A percentile compares a stretch with the other conserved stretches of the same genome.
These are phyloP conservation scores for Nephila pilipes DNA, from an alignment of 1,140 invertebrate genomes.

Conservation along the genomic window DNA sequence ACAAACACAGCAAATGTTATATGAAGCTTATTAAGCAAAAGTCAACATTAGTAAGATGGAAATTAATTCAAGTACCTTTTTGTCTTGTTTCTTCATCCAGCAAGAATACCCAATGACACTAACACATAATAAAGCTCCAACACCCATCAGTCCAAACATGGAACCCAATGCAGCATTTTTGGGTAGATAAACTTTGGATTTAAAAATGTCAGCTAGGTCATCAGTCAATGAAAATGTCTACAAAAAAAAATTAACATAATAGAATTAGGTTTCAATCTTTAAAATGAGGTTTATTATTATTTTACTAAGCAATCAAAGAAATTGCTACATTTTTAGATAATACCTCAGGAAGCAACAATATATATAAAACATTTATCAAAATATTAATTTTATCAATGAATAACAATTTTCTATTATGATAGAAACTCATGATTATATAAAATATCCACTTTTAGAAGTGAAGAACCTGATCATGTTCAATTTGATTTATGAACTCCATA, in stretches of 20 bases:
- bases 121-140: constrained; percentile 1
- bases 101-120: not conserved
- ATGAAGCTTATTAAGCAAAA: not conserved
- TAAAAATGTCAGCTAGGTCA: constrained; percentile 50
- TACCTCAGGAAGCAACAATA: too few relatives aligned
- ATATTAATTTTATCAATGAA: too few relatives aligned
- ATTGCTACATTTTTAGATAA: too few relatives aligned
- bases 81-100: not conserved
- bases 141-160: constrained; percentile 42
- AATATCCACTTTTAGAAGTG: too few relatives aligned
- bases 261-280: too few relatives aligned
- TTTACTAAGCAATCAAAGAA: too few relatives aligned
- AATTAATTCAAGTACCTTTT: not conserved
- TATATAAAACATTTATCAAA: too few relatives aligned
- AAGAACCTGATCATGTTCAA: too few relatives aligned
- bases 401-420: too few relatives aligned
- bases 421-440: too few relatives aligned
- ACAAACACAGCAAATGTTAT: not conserved
- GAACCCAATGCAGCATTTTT: constrained; percentile 20
- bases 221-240: constrained; percentile 59
- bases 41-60: not conserved
- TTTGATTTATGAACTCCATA: too few relatives aligned
- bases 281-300: too few relatives aligned
- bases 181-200: constrained; percentile 37
- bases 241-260: not conserved